Conservation (phyloP, 2,113 vertebrate genomes). For the Synchiropus splendidus region DNA sequence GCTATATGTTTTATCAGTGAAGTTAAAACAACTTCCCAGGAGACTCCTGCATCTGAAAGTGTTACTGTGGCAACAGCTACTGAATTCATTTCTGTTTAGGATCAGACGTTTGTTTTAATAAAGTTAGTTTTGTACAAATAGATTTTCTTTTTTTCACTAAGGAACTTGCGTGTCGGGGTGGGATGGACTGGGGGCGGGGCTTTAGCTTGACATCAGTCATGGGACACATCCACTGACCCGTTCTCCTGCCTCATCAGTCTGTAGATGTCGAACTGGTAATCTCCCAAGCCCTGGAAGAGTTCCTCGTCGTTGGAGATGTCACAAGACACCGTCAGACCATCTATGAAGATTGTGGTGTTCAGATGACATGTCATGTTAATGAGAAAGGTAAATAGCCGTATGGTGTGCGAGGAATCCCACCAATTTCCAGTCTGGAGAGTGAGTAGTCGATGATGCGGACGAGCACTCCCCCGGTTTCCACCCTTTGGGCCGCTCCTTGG, state of each 20-base stretch:
- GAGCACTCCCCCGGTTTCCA: constrained; percentile 74
- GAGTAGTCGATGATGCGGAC: constrained; percentile 95
- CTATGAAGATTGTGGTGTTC: constrained; percentile 28
- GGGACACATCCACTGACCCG: constrained; percentile 44
- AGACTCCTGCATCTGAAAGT: too few species aligned
- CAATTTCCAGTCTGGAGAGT: constrained; percentile 84
- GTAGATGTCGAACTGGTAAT: constrained; percentile 95
- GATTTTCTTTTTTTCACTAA: background rate
- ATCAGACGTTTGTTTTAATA: too few species aligned
- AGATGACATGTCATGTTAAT: background rate
- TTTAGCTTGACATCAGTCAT: background rate
- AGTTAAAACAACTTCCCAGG: too few species aligned
- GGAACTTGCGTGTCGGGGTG: too few species aligned
- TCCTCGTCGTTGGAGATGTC: constrained; percentile 83
- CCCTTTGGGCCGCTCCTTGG: constrained; percentile 38
- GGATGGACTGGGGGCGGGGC: background rate
- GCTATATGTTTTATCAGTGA: too few species aligned
- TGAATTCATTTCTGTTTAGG: too few species aligned
- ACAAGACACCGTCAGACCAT: constrained; percentile 83
- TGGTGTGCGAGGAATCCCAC: constrained; percentile 6
- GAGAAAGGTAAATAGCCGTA: background rate
- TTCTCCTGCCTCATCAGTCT: constrained; percentile 84
- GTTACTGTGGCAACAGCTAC: too few species aligned
- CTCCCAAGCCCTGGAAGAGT: constrained; percentile 83
- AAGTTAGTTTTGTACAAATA: background rate